Percentiles rank a stretch among this genome's conserved stretches.
These are phyloP conservation scores for Epicampocera succincta DNA, from an alignment of 2,888 invertebrate genomes.

Conservation along the genomic window DNA sequence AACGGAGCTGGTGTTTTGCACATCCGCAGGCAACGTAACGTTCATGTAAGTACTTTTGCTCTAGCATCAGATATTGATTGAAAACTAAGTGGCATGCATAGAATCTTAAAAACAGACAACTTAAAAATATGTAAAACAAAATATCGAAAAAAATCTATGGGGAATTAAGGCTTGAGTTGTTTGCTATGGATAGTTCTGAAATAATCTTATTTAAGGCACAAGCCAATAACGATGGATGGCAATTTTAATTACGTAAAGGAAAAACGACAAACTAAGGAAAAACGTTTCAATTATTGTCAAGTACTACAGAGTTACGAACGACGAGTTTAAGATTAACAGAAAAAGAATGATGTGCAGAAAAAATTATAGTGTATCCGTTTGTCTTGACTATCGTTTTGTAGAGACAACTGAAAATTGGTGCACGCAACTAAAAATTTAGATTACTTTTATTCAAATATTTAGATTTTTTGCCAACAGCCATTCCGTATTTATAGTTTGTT, in stretches of 20 bases:
- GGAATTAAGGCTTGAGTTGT: constrained; percentile 13
- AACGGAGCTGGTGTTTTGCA: not conserved
- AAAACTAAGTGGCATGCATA: not conserved
- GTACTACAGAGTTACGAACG: too few relatives aligned
- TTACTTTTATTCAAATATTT: too few relatives aligned
- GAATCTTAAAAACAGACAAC: not conserved
- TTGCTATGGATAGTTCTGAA: constrained; percentile 11
- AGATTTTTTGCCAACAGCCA: too few relatives aligned
- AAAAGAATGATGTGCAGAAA: too few relatives aligned
- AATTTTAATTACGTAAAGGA: constrained; percentile 42
- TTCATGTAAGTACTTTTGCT: not conserved
- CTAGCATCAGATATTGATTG: not conserved
- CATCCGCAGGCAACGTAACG: not conserved
- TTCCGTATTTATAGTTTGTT: too few relatives aligned
- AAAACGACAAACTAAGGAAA: not conserved
- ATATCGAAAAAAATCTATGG: not conserved
- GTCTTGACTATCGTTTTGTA: too few relatives aligned
- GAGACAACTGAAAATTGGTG: too few relatives aligned
- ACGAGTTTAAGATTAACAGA: too few relatives aligned
- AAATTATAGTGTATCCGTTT: too few relatives aligned
- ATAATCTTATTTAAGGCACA: constrained; percentile 33
- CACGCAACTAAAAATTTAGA: too few relatives aligned
- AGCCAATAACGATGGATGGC: constrained; percentile 27
- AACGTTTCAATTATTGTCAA: not conserved
- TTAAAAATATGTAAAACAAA: not conserved